Evolutionary conservation across 2,888 invertebrate species (phyloP).

Genomic region (Clanis bilineata): DNA sequence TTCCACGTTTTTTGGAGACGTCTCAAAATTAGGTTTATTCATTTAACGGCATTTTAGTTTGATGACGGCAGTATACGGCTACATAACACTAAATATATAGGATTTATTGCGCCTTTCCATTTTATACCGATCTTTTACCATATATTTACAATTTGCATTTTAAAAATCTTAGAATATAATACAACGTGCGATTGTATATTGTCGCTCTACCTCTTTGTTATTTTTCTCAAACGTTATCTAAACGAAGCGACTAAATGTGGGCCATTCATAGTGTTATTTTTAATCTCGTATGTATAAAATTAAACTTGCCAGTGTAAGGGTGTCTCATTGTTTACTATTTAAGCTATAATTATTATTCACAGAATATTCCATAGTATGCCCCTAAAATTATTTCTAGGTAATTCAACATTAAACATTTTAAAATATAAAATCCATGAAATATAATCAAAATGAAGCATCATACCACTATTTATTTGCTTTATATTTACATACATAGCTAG

Average conservation of each 20-base stretch:
- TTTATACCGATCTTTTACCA: background rate
- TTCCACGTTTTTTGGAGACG: too few relatives aligned
- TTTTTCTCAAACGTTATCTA: background rate
- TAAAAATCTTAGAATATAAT: background rate
- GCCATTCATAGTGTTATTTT: background rate
- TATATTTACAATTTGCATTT: constrained; percentile 10
- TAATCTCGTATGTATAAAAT: background rate
- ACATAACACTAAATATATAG: constrained; percentile 6
- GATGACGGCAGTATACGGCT: too few relatives aligned
- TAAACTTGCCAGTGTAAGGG: background rate
- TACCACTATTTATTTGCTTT: constrained; percentile 47
- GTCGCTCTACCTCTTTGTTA: background rate
- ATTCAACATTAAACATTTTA: constrained; percentile 40
- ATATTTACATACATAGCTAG: constrained; percentile 60
- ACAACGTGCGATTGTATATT: background rate
- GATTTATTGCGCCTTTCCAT: background rate
- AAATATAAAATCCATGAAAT: constrained; percentile 15
- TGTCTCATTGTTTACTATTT: constrained; percentile 1
- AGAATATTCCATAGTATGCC: constrained; percentile 34
- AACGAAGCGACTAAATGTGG: background rate
- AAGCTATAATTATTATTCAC: constrained; percentile 40
- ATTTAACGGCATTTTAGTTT: too few relatives aligned
- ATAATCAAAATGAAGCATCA: constrained; percentile 41
- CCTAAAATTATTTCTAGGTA: constrained; percentile 41
- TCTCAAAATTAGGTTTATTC: too few relatives aligned